Percentiles rank a stretch among this genome's conserved stretches.
phyloP scores from a whole-genome alignment of 1,140 invertebrate species.

The Musca vetustissima region DNA sequence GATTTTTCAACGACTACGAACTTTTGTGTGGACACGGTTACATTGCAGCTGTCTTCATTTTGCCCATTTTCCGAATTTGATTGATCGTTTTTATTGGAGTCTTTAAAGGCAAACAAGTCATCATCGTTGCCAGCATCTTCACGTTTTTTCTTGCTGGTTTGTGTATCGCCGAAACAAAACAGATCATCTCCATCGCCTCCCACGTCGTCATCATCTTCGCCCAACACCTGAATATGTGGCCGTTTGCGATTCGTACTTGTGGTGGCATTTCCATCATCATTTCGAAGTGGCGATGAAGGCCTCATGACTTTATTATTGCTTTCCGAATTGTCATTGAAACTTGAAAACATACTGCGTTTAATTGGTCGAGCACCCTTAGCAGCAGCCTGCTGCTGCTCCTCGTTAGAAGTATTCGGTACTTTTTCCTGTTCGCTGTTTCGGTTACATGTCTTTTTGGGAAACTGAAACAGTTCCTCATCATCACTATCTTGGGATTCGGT shows the following conservation, averaged over 20 bases:
- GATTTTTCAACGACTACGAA: not conserved
- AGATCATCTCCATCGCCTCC: constrained; percentile 29
- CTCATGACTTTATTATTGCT: not conserved
- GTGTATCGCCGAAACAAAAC: constrained; percentile 30
- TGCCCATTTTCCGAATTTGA: not conserved
- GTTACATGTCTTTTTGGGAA: constrained; percentile 27
- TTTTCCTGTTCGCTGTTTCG: not conserved
- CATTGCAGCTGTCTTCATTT: constrained; percentile 1
- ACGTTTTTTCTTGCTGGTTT: not conserved
- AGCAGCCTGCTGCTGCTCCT: not conserved
- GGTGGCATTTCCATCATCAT: not conserved
- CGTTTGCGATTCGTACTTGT: not conserved
- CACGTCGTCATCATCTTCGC: constrained; percentile 11
- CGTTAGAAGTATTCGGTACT: not conserved
- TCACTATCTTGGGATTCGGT: constrained; percentile 41
- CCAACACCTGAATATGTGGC: not conserved
- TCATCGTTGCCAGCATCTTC: constrained; percentile 21
- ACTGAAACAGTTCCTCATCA: constrained; percentile 40
- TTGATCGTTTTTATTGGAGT: not conserved
- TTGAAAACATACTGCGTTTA: constrained; percentile 8
- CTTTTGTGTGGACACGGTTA: constrained; percentile 5
- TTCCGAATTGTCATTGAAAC: not conserved
- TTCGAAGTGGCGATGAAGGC: not conserved
- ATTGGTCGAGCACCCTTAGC: not conserved
- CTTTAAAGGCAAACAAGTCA: constrained; percentile 32